Conservation (phyloP, 2,888 invertebrate species). For the Aleiodes alternator region DNA sequence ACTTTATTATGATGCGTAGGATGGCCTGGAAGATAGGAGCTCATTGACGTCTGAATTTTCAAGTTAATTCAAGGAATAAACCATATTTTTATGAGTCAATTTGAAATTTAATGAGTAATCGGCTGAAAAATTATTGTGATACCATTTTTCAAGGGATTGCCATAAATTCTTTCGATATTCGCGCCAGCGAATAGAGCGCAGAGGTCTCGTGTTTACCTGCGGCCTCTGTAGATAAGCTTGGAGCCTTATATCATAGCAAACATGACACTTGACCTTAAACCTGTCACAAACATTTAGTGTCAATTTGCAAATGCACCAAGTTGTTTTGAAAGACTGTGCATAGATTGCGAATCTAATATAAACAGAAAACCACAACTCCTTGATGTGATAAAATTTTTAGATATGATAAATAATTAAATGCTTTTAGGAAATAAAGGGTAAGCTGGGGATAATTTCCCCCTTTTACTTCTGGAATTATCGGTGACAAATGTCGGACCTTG, state of each 20-base stretch:
- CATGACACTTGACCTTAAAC: slow-evolving; percentile 2
- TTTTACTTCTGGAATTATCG: not conserved
- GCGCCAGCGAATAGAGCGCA: not conserved
- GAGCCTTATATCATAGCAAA: slow-evolving; percentile 14
- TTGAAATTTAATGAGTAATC: not conserved
- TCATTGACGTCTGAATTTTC: slow-evolving; percentile 31
- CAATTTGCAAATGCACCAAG: slow-evolving; percentile 4
- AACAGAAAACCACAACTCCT: too few species aligned
- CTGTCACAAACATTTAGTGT: slow-evolving; percentile 2
- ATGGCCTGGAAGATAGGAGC: slow-evolving; percentile 39
- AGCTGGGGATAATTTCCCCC: slow-evolving; percentile 3
- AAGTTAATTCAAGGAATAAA: slow-evolving; percentile 25
- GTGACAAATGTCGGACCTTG: slow-evolving; percentile 13
- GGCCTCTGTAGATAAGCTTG: slow-evolving; percentile 25
- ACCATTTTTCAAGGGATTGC: too few species aligned
- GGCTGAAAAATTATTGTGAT: too few species aligned
- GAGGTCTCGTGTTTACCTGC: slow-evolving; percentile 11
- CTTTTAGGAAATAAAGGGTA: not conserved
- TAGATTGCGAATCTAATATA: too few species aligned
- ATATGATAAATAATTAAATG: not conserved
- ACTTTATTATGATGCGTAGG: slow-evolving; percentile 6
- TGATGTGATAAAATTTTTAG: too few species aligned
- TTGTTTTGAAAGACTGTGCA: not conserved
- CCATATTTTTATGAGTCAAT: too few species aligned
- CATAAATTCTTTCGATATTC: too few species aligned